phyloP scores from a whole-genome alignment of 2,797 vertebrate species.

The Halcyon chelicuti region DNA sequence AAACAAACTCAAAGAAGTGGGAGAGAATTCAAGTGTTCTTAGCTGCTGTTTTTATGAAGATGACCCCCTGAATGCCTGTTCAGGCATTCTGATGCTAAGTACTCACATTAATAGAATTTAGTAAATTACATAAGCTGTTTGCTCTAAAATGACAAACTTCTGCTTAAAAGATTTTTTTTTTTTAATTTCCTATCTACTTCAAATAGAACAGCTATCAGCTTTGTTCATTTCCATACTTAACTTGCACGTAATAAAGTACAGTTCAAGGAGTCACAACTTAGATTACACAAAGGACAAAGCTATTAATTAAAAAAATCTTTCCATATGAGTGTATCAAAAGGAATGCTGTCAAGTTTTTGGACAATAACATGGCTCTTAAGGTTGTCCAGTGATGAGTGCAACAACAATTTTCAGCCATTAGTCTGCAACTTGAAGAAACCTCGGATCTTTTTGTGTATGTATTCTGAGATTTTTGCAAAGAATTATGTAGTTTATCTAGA shows the following conservation, averaged over 20 bases:
- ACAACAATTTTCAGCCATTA: not conserved
- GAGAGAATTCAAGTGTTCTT: not conserved
- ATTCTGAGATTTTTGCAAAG: not conserved
- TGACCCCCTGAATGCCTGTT: slow-evolving; percentile 17
- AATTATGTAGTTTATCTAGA: slow-evolving; percentile 8
- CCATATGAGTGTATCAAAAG: not conserved
- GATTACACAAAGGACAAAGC: slow-evolving; percentile 4
- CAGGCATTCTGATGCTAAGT: slow-evolving; percentile 1
- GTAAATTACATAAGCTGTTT: slow-evolving; percentile 43
- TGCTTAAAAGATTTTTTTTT: not conserved
- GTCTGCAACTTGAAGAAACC: not conserved
- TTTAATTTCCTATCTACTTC: slow-evolving; percentile 3
- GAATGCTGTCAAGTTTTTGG: not conserved
- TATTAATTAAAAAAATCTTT: slow-evolving; percentile 18
- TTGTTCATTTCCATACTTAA: slow-evolving; percentile 28
- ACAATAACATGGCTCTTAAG: not conserved
- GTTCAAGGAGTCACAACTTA: not conserved
- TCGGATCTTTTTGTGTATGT: not conserved
- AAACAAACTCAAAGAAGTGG: not conserved
- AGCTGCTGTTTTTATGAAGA: slow-evolving; percentile 25
- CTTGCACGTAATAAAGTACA: not conserved
- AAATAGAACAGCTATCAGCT: slow-evolving; percentile 24
- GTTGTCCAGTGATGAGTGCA: not conserved
- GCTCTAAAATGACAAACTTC: slow-evolving; percentile 23
- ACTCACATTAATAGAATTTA: slow-evolving; percentile 30